Conservation (phyloP, 1,140 invertebrate genomes). For the Physella acuta region DNA sequence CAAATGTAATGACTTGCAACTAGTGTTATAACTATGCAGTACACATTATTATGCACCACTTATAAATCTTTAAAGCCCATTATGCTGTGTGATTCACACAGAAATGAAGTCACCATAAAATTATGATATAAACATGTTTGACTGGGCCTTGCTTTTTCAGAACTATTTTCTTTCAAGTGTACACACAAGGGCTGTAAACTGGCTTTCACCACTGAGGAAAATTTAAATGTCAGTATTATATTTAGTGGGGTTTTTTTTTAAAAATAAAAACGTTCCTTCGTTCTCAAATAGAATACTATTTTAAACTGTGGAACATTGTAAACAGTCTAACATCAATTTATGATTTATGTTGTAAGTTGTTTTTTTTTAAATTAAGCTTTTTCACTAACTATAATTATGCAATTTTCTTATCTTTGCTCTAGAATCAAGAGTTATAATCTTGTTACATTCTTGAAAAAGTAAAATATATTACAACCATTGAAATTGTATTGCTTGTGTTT, state of each 20-base stretch:
- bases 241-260: not conserved
- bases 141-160: constrained; percentile 2
- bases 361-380: not conserved
- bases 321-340: not conserved
- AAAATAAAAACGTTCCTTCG: not conserved
- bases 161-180: constrained; percentile 1
- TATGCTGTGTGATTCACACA: too few relatives aligned
- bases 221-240: not conserved
- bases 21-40: not conserved
- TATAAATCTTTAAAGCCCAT: too few relatives aligned
- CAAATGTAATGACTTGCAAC: not conserved
- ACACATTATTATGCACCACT: not conserved
- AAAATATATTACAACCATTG: too few relatives aligned
- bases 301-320: not conserved
- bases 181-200: not conserved
- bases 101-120: too few relatives aligned
- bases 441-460: not conserved
- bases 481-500: not conserved
- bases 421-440: not conserved
- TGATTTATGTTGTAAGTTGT: not conserved
- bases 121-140: too few relatives aligned
- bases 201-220: constrained; percentile 3
- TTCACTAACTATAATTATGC: not conserved
- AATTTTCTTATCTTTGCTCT: not conserved
- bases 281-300: not conserved